A percentile compares a stretch with the other conserved stretches of the same genome.
Evolutionary conservation across 2,888 invertebrate species (phyloP).

Genomic region (Harpagoxenus sublaevis): DNA sequence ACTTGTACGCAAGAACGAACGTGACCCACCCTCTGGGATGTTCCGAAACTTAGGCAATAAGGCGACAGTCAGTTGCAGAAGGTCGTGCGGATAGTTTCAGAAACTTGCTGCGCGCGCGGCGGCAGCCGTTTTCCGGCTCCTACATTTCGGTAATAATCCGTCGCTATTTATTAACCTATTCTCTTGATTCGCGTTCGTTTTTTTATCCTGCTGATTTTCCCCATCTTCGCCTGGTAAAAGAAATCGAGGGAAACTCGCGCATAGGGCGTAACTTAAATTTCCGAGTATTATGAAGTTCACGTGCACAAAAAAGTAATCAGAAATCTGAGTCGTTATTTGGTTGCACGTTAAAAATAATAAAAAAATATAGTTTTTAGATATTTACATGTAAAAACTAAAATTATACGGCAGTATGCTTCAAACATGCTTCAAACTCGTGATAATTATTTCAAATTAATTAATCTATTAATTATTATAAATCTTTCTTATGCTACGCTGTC

Average conservation of each 20-base stretch:
- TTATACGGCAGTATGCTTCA: neutral
- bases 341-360: neutral
- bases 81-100: slow-evolving; percentile 74
- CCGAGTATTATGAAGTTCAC: neutral
- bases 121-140: slow-evolving; percentile 57
- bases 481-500: neutral
- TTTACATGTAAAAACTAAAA: neutral
- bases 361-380: neutral
- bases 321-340: neutral
- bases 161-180: slow-evolving; percentile 51
- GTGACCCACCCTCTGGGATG: slow-evolving; percentile 69
- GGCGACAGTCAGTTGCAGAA: slow-evolving; percentile 80
- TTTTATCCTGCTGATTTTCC: neutral
- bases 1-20: slow-evolving; percentile 49
- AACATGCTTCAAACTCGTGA: neutral
- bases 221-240: neutral
- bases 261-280: neutral
- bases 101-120: slow-evolving; percentile 77
- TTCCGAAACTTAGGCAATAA: slow-evolving; percentile 83
- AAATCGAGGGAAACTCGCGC: neutral
- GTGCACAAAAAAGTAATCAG: neutral
- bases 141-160: slow-evolving; percentile 43
- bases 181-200: slow-evolving; percentile 16
- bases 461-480: neutral
- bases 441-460: neutral